Evolutionary conservation across 2,888 invertebrate species (phyloP).

Genomic region (Drosophila flavopinicola): DNA sequence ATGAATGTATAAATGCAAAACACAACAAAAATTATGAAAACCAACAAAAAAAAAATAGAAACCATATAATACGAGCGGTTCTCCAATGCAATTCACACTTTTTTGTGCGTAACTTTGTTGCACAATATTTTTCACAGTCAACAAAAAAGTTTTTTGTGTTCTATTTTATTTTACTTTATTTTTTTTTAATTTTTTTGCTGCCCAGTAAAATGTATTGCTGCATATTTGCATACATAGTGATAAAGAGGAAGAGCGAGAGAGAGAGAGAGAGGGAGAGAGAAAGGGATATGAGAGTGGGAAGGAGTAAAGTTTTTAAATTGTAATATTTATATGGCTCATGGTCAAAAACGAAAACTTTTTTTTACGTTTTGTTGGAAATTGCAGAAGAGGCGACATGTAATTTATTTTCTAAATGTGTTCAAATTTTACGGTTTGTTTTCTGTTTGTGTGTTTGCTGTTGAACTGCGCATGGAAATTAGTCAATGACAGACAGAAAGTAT

Average conservation of each 20-base stretch:
- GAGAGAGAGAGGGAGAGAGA: neutral
- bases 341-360: constrained; percentile 40
- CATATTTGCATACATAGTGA: constrained; percentile 25
- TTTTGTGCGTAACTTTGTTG: constrained; percentile 47
- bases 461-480: constrained; percentile 12
- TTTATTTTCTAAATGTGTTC: constrained; percentile 46
- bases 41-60: no score
- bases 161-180: neutral
- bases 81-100: constrained; percentile 50
- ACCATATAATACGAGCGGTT: constrained; percentile 24
- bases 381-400: constrained; percentile 28
- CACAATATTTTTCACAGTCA: constrained; percentile 56
- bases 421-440: constrained; percentile 12
- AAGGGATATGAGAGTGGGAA: neutral
- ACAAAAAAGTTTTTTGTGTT: constrained; percentile 48
- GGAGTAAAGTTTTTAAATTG: constrained; percentile 52
- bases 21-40: constrained; percentile 14
- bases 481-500: constrained; percentile 16
- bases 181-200: constrained; percentile 10
- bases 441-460: neutral
- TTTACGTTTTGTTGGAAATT: constrained; percentile 11
- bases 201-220: constrained; percentile 24
- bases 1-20: constrained; percentile 10
- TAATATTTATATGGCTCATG: constrained; percentile 61
- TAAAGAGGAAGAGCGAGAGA: neutral